These are phyloP conservation scores for Leptothorax acervorum DNA, from an alignment of 2,888 invertebrate genomes.

Conservation along the genomic window DNA sequence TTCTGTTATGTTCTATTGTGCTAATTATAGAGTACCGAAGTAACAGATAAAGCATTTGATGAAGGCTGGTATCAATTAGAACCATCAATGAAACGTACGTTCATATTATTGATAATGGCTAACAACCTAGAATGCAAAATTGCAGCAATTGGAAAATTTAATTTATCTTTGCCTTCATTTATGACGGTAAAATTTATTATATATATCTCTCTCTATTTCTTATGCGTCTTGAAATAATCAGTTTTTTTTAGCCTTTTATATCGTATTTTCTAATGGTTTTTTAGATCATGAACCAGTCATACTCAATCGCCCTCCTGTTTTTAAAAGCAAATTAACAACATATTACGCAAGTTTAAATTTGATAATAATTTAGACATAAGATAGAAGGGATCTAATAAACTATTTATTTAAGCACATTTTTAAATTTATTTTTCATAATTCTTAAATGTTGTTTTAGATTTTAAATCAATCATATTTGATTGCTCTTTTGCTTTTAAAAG, in stretches of 20 bases:
- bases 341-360: neutral
- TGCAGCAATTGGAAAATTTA: conserved; percentile 29
- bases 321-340: conserved; percentile 48
- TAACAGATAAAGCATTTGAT: conserved; percentile 32
- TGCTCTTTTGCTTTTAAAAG: conserved; percentile 67
- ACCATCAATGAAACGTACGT: conserved; percentile 1
- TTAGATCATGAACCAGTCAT: conserved; percentile 75
- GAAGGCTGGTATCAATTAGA: conserved; percentile 22
- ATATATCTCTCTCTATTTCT: neutral
- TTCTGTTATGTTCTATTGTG: neutral
- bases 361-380: neutral
- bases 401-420: neutral
- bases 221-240: neutral
- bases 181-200: conserved; percentile 32
- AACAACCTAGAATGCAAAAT: conserved; percentile 33
- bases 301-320: conserved; percentile 71
- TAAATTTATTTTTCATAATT: neutral
- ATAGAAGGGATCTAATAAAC: neutral
- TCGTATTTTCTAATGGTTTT: conserved; percentile 32
- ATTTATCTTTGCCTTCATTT: conserved; percentile 41
- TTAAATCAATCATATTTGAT: conserved; percentile 74
- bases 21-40: conserved; percentile 25
- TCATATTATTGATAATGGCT: conserved; percentile 26
- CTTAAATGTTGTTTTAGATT: conserved; percentile 65
- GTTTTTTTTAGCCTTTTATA: neutral